Conservation (phyloP, 2,888 invertebrate genomes). For the Phrixothrix hirtus region DNA sequence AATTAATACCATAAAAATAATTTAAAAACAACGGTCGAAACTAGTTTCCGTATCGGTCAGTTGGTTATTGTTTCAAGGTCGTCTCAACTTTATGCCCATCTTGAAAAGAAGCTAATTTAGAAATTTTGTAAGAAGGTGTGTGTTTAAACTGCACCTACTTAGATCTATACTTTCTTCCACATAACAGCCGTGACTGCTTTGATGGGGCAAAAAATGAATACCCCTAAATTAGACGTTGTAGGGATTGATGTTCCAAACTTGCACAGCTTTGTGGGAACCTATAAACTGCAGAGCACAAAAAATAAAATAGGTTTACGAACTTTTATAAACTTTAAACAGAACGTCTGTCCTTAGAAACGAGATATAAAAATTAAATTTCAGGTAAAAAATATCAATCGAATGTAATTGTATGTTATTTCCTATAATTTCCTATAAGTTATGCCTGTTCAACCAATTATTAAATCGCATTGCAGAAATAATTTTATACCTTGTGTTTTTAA, state of each 20-base stretch:
- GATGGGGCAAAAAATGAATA: slow-evolving; percentile 34
- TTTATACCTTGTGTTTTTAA: no score
- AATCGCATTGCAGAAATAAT: no score
- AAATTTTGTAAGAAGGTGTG: slow-evolving; percentile 7
- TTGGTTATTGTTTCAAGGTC: slow-evolving; percentile 42
- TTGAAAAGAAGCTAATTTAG: slow-evolving; percentile 23
- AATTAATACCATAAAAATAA: slow-evolving; percentile 7
- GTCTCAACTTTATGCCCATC: slow-evolving; percentile 23
- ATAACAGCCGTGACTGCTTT: slow-evolving; percentile 25
- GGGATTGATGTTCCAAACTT: slow-evolving; percentile 32
- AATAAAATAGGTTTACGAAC: neutral
- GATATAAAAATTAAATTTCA: no score
- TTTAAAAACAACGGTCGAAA: slow-evolving; percentile 15
- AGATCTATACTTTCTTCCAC: slow-evolving; percentile 23
- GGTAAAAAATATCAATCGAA: no score
- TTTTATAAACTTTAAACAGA: neutral
- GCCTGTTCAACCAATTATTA: no score
- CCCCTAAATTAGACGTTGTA: slow-evolving; percentile 36
- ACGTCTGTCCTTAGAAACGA: neutral
- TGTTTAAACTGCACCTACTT: slow-evolving; percentile 10
- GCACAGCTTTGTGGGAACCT: slow-evolving; percentile 26
- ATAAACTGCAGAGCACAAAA: slow-evolving; percentile 16
- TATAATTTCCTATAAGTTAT: no score
- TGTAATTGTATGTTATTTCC: no score
- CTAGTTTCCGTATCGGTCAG: slow-evolving; percentile 40